Evolutionary conservation across 2,113 vertebrate genomes (phyloP).

Genomic region (Motacilla alba): DNA sequence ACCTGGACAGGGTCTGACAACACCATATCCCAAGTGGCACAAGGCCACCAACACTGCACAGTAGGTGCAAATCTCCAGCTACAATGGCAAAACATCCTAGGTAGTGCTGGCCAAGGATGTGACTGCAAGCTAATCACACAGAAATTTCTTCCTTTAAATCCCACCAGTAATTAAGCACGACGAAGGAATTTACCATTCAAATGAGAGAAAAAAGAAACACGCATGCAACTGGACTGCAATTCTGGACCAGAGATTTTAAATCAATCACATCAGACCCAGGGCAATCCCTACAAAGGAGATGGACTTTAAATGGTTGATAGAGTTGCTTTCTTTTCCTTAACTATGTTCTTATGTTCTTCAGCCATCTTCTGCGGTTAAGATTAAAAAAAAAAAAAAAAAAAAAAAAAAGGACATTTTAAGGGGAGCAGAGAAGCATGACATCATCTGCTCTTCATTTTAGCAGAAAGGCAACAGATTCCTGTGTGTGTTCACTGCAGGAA

Average conservation of each 20-base stretch:
- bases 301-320: not conserved
- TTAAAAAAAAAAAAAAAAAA: not conserved
- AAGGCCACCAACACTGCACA: not conserved
- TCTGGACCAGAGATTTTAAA: not conserved
- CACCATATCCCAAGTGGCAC: not conserved
- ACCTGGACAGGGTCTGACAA: not conserved
- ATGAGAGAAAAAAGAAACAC: not conserved
- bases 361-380: not conserved
- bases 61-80: not conserved
- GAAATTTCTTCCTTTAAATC: constrained; percentile 1
- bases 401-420: not conserved
- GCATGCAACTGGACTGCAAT: not conserved
- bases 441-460: constrained; percentile 39
- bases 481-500: constrained; percentile 28
- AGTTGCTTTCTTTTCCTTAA: not conserved
- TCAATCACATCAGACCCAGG: not conserved
- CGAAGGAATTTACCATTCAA: not conserved
- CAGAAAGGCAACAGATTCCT: constrained; percentile 22
- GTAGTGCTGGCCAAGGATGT: not conserved
- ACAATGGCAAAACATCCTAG: not conserved
- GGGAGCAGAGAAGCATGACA: not conserved
- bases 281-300: constrained; percentile 1
- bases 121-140: not conserved
- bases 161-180: not conserved
- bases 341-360: not conserved